Base-by-base conservation (phyloP, 2,888 invertebrate genomes). In the Anodontia alba region DNA sequence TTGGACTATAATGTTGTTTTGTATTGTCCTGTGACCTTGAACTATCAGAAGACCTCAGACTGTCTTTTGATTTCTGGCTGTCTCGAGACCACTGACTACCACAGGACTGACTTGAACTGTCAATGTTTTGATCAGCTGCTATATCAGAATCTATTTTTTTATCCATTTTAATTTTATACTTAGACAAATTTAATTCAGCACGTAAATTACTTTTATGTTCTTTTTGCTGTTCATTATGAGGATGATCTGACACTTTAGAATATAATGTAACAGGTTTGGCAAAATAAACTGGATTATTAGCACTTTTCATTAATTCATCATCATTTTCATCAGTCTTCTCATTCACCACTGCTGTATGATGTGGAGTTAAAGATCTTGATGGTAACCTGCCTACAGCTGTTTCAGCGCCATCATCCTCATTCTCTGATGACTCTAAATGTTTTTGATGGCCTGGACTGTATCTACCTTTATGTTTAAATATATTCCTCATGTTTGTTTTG, bases 391-490 rank as follows among this genome's bases (percentile, higher is more conserved):
- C 23, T 12, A 62, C 33, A 26, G 29, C 62, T 26, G 29, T 26
- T 33, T 62, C 62, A 26, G 7, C n/a, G 10, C 29, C 29, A 62
- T 62, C 33, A 62, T 33, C 33, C 17, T 8, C 8, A 62, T 62
- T 20, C 33, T n/a, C 17, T 36, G 15, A 1, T 26, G 17, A 38
- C 43, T 43, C 69, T 36, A 29, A 23, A 38, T 8, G 5, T 5
- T 38, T 38, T 38, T 38, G 38, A 38, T 38, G 5, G 38, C 69
- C 68, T 23, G 86, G 87, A 51, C 78, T 87, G 75, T 80, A 87
- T 67, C 78, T 83, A 1, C 85, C 88, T 80, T 83, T 88, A 31
- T 73, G 75, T 78, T 87, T 86, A 31, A 87, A 83, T 42, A 89
- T 78, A 71, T 81, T 88, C 67, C 76, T 84, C 26, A 87, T 69